A percentile compares a stretch with the other conserved stretches of the same genome.
phyloP scores from a whole-genome alignment of 2,797 vertebrate species.

The Pipistrellus kuhlii region DNA sequence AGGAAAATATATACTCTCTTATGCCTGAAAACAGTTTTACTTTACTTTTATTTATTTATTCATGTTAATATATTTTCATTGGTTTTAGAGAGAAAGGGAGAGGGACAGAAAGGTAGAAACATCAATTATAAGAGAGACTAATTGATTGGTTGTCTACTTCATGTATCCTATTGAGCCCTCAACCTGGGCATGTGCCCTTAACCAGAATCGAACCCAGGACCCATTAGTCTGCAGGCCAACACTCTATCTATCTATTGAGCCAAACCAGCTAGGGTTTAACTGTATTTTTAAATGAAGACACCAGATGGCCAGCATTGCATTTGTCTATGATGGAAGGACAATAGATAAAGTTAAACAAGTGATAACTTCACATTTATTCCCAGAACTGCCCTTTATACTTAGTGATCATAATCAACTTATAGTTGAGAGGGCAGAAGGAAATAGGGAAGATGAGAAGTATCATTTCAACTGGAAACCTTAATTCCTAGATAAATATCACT shows the following conservation, averaged over 20 bases:
- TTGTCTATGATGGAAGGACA: neutral
- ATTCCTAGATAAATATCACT: neutral
- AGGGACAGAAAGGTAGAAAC: no score
- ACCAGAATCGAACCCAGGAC: no score
- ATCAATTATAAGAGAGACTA: no score
- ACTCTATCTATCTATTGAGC: no score
- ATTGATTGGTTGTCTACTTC: no score
- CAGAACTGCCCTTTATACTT: neutral
- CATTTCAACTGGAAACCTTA: neutral
- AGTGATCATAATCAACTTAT: neutral
- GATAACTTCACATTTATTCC: neutral
- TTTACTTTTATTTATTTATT: no score
- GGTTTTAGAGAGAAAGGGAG: no score
- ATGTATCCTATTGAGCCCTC: no score
- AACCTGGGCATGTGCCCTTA: no score
- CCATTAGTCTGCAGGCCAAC: no score
- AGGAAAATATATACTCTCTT: neutral
- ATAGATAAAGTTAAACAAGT: neutral
- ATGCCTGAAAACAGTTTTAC: neutral
- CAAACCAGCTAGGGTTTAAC: neutral
- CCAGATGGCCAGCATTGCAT: neutral
- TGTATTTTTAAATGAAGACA: slow-evolving; percentile 1
- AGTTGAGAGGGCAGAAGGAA: neutral
- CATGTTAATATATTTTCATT: no score
- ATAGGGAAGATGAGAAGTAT: neutral